These are phyloP conservation scores for Stegodyphus dumicola DNA, from an alignment of 1,140 invertebrate genomes.

Conservation along the genomic window DNA sequence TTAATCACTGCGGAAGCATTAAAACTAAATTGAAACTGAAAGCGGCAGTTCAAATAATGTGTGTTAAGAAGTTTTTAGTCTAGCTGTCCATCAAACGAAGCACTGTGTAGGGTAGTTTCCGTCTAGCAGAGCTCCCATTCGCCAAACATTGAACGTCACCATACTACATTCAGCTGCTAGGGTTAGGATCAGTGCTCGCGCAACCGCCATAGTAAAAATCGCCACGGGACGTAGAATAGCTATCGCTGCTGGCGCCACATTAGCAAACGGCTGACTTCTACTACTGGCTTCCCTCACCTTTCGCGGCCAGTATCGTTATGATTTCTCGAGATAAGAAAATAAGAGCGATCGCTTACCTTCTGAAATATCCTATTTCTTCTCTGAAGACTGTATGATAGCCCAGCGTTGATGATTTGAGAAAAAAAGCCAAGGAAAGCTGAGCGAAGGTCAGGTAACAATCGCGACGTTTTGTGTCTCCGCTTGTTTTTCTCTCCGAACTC, in stretches of 20 bases:
- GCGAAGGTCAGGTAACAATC: conserved; percentile 57
- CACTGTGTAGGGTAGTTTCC: conserved; percentile 53
- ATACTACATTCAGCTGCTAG: conserved; percentile 51
- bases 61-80: conserved; percentile 43
- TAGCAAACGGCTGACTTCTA: conserved; percentile 9
- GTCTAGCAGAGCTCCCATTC: conserved; percentile 54
- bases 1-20: no score
- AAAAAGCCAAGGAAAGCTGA: conserved; percentile 23
- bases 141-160: conserved; percentile 58
- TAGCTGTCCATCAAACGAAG: conserved; percentile 55
- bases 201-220: conserved; percentile 55
- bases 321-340: conserved; percentile 19
- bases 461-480: conserved; percentile 34
- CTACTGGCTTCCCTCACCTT: conserved; percentile 37
- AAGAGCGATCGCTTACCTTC: conserved; percentile 30
- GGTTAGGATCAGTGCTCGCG: conserved; percentile 57
- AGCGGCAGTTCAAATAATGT: conserved; percentile 30
- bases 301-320: background rate
- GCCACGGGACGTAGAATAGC: conserved; percentile 52
- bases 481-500: conserved; percentile 44
- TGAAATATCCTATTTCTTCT: conserved; percentile 3
- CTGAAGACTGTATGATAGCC: background rate
- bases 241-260: conserved; percentile 48
- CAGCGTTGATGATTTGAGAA: background rate
- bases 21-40: background rate